Percentiles rank a stretch among this genome's conserved stretches.
Conservation (phyloP, 35 echinoderm and acorn worm genomes). For the Amphiura filiformis region DNA sequence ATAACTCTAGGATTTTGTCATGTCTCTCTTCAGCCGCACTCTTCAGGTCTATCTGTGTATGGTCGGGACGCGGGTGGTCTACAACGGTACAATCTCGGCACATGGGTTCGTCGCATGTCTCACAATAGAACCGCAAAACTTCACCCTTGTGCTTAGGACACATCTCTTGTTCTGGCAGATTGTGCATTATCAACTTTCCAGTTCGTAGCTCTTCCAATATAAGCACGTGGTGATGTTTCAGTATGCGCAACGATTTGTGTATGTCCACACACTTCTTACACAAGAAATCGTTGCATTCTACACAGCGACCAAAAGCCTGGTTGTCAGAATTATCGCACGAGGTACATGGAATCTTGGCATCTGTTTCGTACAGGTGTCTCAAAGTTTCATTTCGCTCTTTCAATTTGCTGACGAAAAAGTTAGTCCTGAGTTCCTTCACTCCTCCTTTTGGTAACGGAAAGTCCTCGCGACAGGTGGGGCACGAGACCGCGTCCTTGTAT, state of each 20-base stretch:
- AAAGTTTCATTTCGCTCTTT: background rate
- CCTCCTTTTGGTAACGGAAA: background rate
- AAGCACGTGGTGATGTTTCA: background rate
- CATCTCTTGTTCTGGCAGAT: background rate
- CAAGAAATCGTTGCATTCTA: conserved; percentile 2
- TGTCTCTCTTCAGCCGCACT: background rate
- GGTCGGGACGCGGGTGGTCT: background rate
- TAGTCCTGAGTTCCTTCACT: background rate
- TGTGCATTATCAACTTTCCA: background rate
- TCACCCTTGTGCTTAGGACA: conserved; percentile 18
- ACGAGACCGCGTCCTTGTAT: background rate
- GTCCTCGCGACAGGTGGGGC: conserved; percentile 2
- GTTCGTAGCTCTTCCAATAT: background rate
- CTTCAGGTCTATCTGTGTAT: background rate
- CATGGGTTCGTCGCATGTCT: conserved; percentile 12
- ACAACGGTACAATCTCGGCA: conserved; percentile 6
- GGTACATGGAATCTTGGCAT: background rate
- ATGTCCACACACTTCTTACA: background rate
- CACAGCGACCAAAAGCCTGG: background rate
- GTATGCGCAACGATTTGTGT: background rate
- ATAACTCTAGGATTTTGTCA: background rate
- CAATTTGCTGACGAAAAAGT: background rate
- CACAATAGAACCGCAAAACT: conserved; percentile 5
- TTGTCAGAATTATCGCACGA: background rate
- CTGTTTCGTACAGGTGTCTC: background rate